Evolutionary conservation across 2,797 vertebrate species (phyloP).

Genomic region (Lycodopsis pacificus): DNA sequence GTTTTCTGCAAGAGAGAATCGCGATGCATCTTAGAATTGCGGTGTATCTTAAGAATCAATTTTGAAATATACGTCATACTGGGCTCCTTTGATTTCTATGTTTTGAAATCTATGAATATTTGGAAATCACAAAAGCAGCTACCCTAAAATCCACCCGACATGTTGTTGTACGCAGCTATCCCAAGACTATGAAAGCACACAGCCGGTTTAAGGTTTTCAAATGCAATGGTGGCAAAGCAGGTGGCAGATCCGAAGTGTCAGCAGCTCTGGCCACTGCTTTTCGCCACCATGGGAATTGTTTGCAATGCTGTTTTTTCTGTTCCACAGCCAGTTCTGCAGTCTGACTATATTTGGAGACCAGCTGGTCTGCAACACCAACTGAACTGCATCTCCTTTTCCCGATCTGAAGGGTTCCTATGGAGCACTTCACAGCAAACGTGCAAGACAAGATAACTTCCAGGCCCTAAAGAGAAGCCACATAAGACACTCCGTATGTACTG

Average conservation of each 20-base stretch:
- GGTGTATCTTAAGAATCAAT: not conserved
- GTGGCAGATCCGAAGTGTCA: constrained; percentile 58
- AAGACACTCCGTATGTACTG: not conserved
- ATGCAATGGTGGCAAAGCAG: constrained; percentile 56
- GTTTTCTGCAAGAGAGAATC: not conserved
- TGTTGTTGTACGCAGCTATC: not conserved
- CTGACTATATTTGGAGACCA: constrained; percentile 66
- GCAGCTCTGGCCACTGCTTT: constrained; percentile 55
- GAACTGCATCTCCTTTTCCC: constrained; percentile 13
- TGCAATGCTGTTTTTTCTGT: constrained; percentile 51
- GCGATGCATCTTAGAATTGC: not conserved
- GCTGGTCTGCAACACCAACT: constrained; percentile 35
- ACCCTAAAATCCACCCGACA: constrained; percentile 11
- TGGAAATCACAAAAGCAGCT: constrained; percentile 7
- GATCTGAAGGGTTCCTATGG: constrained; percentile 8
- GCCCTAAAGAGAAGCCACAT: not conserved
- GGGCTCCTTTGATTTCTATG: constrained; percentile 10
- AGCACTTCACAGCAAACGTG: constrained; percentile 4
- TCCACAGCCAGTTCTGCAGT: constrained; percentile 47
- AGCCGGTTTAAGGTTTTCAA: constrained; percentile 38
- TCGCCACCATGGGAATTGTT: constrained; percentile 54
- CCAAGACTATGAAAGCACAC: constrained; percentile 11
- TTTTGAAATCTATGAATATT: not conserved
- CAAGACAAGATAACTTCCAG: not conserved
- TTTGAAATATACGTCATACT: not conserved